These are phyloP conservation scores for Leucophenga varia DNA, from an alignment of 1,140 invertebrate species.

Conservation along the genomic window DNA sequence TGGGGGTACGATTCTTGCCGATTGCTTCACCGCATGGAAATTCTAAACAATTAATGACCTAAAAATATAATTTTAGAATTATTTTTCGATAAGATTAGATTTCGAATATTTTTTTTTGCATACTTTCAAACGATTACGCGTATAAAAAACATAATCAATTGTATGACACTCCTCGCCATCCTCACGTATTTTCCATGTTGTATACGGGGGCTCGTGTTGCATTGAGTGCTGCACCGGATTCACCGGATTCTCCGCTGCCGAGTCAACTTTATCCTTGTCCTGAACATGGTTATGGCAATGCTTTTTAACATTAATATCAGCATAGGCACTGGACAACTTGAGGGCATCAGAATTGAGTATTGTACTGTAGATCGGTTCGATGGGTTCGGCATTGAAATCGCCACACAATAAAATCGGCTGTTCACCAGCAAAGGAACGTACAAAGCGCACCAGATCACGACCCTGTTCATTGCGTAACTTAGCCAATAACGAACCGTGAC, in stretches of 20 bases:
- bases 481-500: constrained; percentile 67
- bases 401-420: constrained; percentile 70
- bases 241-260: constrained; percentile 18
- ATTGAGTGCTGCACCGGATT: constrained; percentile 40
- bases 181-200: constrained; percentile 77
- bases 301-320: constrained; percentile 44
- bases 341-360: constrained; percentile 58
- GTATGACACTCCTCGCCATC: constrained; percentile 74
- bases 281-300: too few relatives aligned
- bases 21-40: constrained; percentile 70
- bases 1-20: constrained; percentile 68
- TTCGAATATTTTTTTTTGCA: too few relatives aligned
- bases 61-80: too few relatives aligned
- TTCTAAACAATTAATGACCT: constrained; percentile 64
- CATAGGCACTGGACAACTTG: constrained; percentile 60
- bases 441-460: constrained; percentile 67
- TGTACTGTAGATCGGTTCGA: constrained; percentile 70
- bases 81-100: too few relatives aligned
- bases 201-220: constrained; percentile 69
- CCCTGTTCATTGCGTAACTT: constrained; percentile 77
- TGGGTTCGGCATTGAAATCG: constrained; percentile 79
- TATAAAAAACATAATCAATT: constrained; percentile 79
- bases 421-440: constrained; percentile 59
- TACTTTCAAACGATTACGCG: constrained; percentile 59
- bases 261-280: too few relatives aligned